phyloP scores from a whole-genome alignment of 2,797 vertebrate genomes.

The Cichlasoma orientale region DNA sequence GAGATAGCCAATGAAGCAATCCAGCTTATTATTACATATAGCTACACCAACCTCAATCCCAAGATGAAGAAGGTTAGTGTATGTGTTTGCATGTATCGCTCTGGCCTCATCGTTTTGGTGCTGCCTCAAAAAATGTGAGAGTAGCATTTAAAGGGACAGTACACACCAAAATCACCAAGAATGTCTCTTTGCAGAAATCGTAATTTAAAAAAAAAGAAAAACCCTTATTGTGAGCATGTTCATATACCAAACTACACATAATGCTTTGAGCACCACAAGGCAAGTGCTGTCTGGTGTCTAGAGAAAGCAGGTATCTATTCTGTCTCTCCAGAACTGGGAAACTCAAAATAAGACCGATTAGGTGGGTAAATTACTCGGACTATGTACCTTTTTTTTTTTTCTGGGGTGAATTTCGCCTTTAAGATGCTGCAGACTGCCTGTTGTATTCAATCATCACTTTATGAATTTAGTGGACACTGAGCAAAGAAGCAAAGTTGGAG shows the following conservation, averaged over 20 bases:
- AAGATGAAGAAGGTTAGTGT: constrained; percentile 93
- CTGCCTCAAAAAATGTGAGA: not conserved
- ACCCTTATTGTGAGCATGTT: not conserved
- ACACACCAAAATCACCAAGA: not conserved
- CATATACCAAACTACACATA: not conserved
- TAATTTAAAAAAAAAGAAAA: not conserved
- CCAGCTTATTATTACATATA: constrained; percentile 97
- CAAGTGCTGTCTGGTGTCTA: not conserved
- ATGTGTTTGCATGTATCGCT: not conserved
- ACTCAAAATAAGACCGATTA: not conserved
- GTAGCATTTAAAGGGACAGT: not conserved
- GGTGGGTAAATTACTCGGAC: not conserved
- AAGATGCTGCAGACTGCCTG: not conserved
- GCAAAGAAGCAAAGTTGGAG: no score
- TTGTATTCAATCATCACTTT: not conserved
- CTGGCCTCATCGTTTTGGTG: not conserved
- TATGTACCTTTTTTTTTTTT: not conserved
- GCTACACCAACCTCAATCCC: constrained; percentile 98
- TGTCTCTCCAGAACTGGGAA: not conserved
- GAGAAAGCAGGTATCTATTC: not conserved
- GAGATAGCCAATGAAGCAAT: constrained; percentile 99
- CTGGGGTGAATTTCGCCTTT: not conserved
- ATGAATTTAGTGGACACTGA: not conserved
- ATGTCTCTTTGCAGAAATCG: not conserved
- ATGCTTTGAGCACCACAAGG: not conserved